phyloP scores from a whole-genome alignment of 2,888 invertebrate genomes.

The Synanthedon vespiformis region DNA sequence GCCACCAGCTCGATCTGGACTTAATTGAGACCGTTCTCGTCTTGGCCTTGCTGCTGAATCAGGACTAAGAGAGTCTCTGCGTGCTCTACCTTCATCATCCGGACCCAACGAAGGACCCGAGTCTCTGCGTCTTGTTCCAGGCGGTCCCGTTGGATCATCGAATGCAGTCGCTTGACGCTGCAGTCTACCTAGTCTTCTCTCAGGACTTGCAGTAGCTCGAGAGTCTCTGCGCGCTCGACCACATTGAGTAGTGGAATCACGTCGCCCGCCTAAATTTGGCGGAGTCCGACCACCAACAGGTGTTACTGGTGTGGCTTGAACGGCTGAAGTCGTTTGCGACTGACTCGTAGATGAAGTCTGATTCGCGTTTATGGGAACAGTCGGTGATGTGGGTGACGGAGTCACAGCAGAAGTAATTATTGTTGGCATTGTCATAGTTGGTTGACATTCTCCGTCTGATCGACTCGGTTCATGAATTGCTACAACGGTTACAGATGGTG shows the following conservation, averaged over 20 bases:
- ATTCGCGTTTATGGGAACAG: constrained; percentile 27
- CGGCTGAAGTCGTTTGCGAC: constrained; percentile 23
- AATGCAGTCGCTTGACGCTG: constrained; percentile 91
- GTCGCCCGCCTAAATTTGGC: constrained; percentile 69
- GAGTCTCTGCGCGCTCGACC: constrained; percentile 77
- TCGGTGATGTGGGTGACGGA: constrained; percentile 79
- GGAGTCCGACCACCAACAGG: constrained; percentile 46
- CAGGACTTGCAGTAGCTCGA: constrained; percentile 75
- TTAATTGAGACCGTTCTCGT: constrained; percentile 82
- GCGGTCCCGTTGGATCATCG: constrained; percentile 85
- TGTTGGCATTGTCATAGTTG: constrained; percentile 75
- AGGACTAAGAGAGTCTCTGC: constrained; percentile 89
- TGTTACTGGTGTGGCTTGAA: constrained; percentile 29
- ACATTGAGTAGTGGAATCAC: constrained; percentile 90
- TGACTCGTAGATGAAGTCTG: constrained; percentile 36
- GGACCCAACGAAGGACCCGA: constrained; percentile 89
- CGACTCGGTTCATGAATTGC: constrained; percentile 61
- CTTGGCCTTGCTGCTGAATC: constrained; percentile 85
- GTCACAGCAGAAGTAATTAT: constrained; percentile 87
- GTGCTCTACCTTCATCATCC: constrained; percentile 81
- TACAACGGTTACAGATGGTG: constrained; percentile 60
- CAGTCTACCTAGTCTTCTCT: constrained; percentile 76
- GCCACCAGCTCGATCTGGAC: constrained; percentile 84
- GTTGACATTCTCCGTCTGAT: constrained; percentile 74
- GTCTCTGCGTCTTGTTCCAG: constrained; percentile 76